A percentile compares a stretch with the other conserved stretches of the same genome.
Conservation (phyloP, 2,113 vertebrate genomes). For the Lophius piscatorius region DNA sequence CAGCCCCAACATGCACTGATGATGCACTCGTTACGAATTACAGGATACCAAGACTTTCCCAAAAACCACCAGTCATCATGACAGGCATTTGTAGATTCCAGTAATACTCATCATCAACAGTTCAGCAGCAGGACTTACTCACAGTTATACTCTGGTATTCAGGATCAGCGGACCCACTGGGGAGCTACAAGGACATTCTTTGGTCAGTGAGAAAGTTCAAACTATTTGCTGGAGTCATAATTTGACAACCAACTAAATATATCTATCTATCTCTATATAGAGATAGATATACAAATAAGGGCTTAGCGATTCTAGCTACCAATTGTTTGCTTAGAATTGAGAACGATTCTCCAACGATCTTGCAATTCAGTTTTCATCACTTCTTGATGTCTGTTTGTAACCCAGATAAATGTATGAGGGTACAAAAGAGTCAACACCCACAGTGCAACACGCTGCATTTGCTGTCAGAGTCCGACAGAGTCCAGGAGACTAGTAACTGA, state of each 20-base stretch:
- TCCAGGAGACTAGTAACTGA: no score
- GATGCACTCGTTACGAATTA: conserved; percentile 5
- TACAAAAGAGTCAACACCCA: no score
- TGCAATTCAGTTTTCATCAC: no score
- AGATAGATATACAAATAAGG: no score
- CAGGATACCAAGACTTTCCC: no score
- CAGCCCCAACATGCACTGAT: conserved; percentile 28
- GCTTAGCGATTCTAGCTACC: no score
- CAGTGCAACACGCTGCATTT: no score
- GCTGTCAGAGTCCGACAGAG: no score
- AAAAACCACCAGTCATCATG: conserved; percentile 2
- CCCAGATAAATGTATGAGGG: no score
- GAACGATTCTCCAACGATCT: no score
- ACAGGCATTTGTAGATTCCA: not conserved
- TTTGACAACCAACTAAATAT: not conserved
- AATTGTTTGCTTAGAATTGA: no score
- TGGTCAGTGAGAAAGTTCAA: conserved; percentile 30
- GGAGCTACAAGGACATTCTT: conserved; percentile 43
- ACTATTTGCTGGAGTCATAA: not conserved
- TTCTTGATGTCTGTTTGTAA: no score
- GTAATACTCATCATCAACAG: conserved; percentile 9
- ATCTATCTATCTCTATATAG: not conserved
- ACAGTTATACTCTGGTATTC: conserved; percentile 23
- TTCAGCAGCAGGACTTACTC: conserved; percentile 39
- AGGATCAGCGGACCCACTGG: conserved; percentile 17